Conservation (phyloP, 2,113 vertebrate genomes). For the Quiscalus mexicanus region DNA sequence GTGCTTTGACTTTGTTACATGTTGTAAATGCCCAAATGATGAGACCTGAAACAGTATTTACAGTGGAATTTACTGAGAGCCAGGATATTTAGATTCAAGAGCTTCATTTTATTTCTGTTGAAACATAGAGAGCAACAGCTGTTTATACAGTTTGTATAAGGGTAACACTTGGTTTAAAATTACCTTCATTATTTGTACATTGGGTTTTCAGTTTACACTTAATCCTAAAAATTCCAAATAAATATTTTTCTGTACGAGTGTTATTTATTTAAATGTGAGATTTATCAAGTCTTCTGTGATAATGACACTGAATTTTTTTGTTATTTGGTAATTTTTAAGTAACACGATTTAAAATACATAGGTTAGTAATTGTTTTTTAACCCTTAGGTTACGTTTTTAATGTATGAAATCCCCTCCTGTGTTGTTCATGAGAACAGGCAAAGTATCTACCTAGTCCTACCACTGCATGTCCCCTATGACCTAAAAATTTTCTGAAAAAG, state of each 20-base stretch:
- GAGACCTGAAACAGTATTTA: slow-evolving; percentile 2
- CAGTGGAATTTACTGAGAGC: not conserved
- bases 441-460: not conserved
- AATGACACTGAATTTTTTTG: not conserved
- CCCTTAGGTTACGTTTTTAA: not conserved
- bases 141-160: not conserved
- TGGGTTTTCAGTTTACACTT: not conserved
- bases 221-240: not conserved
- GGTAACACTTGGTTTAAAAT: not conserved
- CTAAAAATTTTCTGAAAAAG: not conserved
- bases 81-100: slow-evolving; percentile 20
- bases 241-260: not conserved
- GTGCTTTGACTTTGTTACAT: not conserved
- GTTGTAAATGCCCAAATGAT: not conserved
- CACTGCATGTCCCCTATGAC: not conserved
- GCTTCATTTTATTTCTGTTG: not conserved
- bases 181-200: not conserved
- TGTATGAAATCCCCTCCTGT: not conserved
- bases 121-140: not conserved
- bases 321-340: not conserved
- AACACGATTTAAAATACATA: not conserved
- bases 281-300: not conserved
- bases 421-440: not conserved
- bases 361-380: not conserved
- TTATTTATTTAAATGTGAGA: not conserved